Conservation (phyloP, 2,113 vertebrate genomes). For the Neodon shergylaensis region DNA sequence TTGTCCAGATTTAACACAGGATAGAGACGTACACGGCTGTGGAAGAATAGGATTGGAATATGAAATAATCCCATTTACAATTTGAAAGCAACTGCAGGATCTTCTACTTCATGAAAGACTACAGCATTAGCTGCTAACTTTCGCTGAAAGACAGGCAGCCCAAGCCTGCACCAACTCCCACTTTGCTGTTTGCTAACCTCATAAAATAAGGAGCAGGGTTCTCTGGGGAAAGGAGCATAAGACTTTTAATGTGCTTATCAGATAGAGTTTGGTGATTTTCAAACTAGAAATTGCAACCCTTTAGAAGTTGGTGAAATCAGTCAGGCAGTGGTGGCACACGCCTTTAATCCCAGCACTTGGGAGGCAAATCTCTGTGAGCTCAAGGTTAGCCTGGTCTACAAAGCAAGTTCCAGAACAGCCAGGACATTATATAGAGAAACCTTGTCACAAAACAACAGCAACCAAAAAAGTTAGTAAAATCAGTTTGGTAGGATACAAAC, state of each 20-base stretch:
- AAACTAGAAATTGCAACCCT: background rate
- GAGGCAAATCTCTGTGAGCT: too few relatives aligned
- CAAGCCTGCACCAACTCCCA: too few relatives aligned
- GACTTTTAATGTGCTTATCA: background rate
- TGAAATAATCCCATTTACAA: background rate
- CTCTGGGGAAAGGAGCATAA: background rate
- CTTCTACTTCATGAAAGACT: background rate
- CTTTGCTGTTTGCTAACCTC: background rate
- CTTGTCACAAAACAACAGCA: too few relatives aligned
- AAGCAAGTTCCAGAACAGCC: too few relatives aligned
- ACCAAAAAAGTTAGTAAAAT: too few relatives aligned
- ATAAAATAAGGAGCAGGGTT: background rate
- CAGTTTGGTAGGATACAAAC: background rate
- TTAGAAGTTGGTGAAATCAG: background rate
- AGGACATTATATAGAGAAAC: too few relatives aligned
- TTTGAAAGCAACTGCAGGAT: background rate
- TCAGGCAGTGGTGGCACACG: accelerated
- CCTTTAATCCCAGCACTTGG: background rate
- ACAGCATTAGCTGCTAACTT: background rate
- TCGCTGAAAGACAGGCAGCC: background rate
- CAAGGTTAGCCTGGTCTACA: too few relatives aligned
- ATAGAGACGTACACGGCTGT: background rate
- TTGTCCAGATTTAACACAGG: background rate
- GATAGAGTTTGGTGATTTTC: constrained; percentile 12
- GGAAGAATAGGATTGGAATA: background rate